Evolutionary conservation across 2,113 vertebrate species (phyloP), one percentile per base, ranked within the genome.

Genomic region (Saccopteryx leptura): DNA sequence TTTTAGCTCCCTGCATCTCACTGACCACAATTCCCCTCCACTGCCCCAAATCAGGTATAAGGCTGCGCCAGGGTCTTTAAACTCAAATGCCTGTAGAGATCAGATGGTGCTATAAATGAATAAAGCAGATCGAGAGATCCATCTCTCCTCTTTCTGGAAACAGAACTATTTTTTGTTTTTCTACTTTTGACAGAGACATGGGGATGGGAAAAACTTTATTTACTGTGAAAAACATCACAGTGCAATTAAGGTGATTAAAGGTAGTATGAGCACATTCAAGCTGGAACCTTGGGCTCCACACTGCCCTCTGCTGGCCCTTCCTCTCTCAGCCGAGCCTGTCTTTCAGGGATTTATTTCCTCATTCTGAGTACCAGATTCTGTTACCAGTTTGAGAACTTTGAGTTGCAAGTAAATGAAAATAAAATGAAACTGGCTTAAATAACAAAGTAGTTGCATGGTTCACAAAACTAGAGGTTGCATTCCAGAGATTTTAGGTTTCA

Each of bases 301-400:
- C 74, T 95, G 96, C 82, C 93, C 89, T 93, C 96, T 94, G 82
- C 86, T 91, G 96, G 78, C 6, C 7, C 1, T 19, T 23, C 9
- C 80, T 12, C 14, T 66, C 52, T 76, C 48, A 28, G 18, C 23
- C 72, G 50, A 23, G 13, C 46, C 31, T 61, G 9, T 39, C 9
- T 58, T 81, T 61, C 2, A 61, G 48, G 26, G 6, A 3, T 82
- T 80, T 63, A 71, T 68, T 63, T 87, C 50, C 58, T 74, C 48
- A 39, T 71, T 46, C 31, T 78, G 21, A 24, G 81, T 3, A 71
- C 2, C 12, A 31, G 65, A 89, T 14, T 69, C 50, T 39, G 2
- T 52, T 52, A 12, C 6, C 24, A 21, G 24, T 46, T 88, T 58
- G 33, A 79, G 23, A 52, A 18, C 65, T 91, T 31, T 61, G 83